phyloP scores from a whole-genome alignment of 2,113 vertebrate genomes.

The Lanius ludovicianus region DNA sequence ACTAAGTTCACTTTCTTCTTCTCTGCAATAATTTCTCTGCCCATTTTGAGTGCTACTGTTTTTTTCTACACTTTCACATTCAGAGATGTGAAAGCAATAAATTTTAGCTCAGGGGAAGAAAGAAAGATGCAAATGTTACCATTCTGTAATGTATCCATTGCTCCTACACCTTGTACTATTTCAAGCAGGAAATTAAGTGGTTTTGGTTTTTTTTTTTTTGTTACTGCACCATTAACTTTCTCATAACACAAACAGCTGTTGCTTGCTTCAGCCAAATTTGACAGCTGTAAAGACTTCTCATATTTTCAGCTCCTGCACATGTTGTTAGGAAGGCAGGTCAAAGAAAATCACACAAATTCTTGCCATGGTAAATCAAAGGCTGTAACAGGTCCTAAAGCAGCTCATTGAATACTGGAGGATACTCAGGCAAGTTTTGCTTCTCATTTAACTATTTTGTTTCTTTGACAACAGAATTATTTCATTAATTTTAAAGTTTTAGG shows the following conservation, averaged over 20 bases:
- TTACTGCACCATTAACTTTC: not conserved
- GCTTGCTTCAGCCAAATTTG: not conserved
- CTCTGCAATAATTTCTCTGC: not conserved
- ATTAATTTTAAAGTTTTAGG: not conserved
- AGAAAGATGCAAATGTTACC: not conserved
- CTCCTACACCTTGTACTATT: not conserved
- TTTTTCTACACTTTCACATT: not conserved
- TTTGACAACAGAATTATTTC: not conserved
- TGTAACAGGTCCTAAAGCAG: not conserved
- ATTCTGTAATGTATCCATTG: not conserved
- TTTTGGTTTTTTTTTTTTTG: not conserved
- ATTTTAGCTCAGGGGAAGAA: not conserved
- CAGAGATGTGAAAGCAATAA: not conserved
- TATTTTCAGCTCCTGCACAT: not conserved
- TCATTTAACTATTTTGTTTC: not conserved
- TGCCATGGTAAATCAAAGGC: not conserved
- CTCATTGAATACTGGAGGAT: not conserved
- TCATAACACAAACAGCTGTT: not conserved
- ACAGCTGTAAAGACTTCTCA: not conserved
- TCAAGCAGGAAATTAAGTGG: not conserved
- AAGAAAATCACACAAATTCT: not conserved
- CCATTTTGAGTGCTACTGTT: not conserved
- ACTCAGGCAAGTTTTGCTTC: not conserved
- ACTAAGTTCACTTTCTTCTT: not conserved
- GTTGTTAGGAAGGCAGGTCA: not conserved